These are phyloP conservation scores for Ophonus ardosiacus DNA, from an alignment of 2,888 invertebrate genomes.

Conservation along the genomic window DNA sequence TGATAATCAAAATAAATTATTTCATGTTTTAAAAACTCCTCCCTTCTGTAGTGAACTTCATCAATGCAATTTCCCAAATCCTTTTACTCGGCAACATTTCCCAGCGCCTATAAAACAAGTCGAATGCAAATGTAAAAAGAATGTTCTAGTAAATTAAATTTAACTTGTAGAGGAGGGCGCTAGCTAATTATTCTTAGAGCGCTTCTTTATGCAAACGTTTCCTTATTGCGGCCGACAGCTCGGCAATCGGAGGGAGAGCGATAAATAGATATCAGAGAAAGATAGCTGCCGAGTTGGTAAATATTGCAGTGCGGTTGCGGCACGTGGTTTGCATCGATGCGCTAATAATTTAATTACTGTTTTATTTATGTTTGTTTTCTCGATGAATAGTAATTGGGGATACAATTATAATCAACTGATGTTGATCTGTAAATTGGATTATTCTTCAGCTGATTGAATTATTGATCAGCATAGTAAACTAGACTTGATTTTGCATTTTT, in stretches of 20 bases:
- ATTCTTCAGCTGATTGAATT: too few relatives aligned
- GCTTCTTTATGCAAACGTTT: slow-evolving; percentile 42
- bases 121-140: slow-evolving; percentile 45
- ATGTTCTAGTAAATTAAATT: slow-evolving; percentile 46
- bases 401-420: too few relatives aligned
- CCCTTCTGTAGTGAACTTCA: not conserved
- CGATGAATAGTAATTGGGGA: not conserved
- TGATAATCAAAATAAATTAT: not conserved
- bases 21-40: not conserved
- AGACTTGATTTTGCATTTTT: too few relatives aligned
- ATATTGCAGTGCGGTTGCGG: not conserved
- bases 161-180: slow-evolving; percentile 31
- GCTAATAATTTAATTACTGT: not conserved
- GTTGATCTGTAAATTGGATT: too few relatives aligned
- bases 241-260: too few relatives aligned
- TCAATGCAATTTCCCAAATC: slow-evolving; percentile 33
- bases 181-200: slow-evolving; percentile 38
- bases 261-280: not conserved
- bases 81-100: slow-evolving; percentile 3
- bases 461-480: too few relatives aligned
- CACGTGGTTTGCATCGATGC: not conserved
- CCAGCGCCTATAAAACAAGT: slow-evolving; percentile 26
- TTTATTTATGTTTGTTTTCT: not conserved
- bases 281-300: not conserved
- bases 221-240: slow-evolving; percentile 42